Evolutionary conservation across 1,140 invertebrate species (phyloP), one percentile per base, ranked within the genome.

Genomic region (Orius insidiosus): DNA sequence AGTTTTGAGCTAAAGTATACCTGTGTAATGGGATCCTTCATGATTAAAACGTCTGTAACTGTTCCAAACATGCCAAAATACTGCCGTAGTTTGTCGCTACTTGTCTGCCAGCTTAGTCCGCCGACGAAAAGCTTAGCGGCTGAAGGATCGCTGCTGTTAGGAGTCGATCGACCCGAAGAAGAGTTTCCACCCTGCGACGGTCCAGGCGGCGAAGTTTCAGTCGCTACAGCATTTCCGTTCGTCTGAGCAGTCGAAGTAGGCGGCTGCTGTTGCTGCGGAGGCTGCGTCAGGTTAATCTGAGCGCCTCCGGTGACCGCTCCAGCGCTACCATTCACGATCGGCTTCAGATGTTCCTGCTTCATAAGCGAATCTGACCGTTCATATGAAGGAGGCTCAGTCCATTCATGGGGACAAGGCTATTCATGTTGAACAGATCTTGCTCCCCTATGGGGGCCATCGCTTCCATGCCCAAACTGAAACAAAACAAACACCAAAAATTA

Each of bases 11-110:
- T n/a, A n/a, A n/a, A n/a, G n/a, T n/a, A 65, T 68, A 89, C 86
- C 82, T 89, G 85, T 50, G 85, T 89, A 10, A 89, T 78, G 2
- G 85, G 85, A 68, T 90, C 85, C 70, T 89, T 90, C 85, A 89
- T 89, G 56, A 90, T 88, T 40, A 89, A 75, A 37, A 89, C 85
- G 60, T 90, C 85, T n/a, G 84, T 84, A 48, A 90, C 85, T 3
- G 79, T 78, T 43, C 86, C 86, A 56, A 88, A 92, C 76, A 87
- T 86, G 44, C 80, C 78, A 57, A 92, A 92, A 60, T 92, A 89
- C 53, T 88, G 83, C 54, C 81, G 70, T 5, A 92, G 70, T 60
- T 88, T 89, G 60, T 92, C 85, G 31, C 81, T 81, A 54, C 82
- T 85, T 11, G 86, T 90, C 62, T 88, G 84, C 85, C 85, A 90